Evolutionary conservation across 2,888 invertebrate genomes (phyloP).

Genomic region (Lasioglossum villosulum): DNA sequence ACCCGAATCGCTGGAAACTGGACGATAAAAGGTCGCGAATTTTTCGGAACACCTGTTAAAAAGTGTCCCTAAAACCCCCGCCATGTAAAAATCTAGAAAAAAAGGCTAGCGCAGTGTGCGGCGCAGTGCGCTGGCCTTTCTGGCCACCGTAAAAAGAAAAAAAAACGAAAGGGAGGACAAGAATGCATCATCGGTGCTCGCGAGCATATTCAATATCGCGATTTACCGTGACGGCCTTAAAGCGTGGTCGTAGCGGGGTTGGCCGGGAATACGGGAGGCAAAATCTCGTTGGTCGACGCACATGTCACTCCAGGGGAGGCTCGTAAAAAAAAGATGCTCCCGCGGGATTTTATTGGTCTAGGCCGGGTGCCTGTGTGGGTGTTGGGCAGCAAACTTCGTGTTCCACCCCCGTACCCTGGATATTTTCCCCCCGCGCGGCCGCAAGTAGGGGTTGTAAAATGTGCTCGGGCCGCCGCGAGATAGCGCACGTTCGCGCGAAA

Average conservation of each 20-base stretch:
- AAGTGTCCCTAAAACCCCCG: background rate
- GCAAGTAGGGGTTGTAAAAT: slow-evolving; percentile 40
- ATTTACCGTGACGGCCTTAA: slow-evolving; percentile 31
- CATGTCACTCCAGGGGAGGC: slow-evolving; percentile 19
- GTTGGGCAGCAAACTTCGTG: background rate
- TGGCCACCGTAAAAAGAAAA: background rate
- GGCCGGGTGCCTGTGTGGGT: background rate
- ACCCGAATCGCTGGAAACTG: background rate
- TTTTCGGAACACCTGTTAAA: slow-evolving; percentile 11
- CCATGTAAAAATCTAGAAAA: slow-evolving; percentile 2
- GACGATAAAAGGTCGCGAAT: slow-evolving; percentile 3
- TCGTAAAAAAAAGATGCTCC: slow-evolving; percentile 47
- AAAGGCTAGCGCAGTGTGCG: background rate
- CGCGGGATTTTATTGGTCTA: slow-evolving; percentile 46
- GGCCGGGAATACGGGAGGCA: slow-evolving; percentile 1
- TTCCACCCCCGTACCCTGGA: background rate
- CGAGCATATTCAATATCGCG: slow-evolving; percentile 41
- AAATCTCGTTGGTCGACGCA: slow-evolving; percentile 45
- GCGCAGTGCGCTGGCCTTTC: background rate
- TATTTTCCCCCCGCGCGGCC: slow-evolving; percentile 12
- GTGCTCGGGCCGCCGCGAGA: slow-evolving; percentile 29
- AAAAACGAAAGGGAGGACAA: background rate
- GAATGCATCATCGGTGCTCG: slow-evolving; percentile 25
- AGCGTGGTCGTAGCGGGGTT: slow-evolving; percentile 1
- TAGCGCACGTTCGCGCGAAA: slow-evolving; percentile 40